These are phyloP conservation scores for Allobates femoralis DNA, from an alignment of 2,797 vertebrate genomes.

Conservation along the genomic window DNA sequence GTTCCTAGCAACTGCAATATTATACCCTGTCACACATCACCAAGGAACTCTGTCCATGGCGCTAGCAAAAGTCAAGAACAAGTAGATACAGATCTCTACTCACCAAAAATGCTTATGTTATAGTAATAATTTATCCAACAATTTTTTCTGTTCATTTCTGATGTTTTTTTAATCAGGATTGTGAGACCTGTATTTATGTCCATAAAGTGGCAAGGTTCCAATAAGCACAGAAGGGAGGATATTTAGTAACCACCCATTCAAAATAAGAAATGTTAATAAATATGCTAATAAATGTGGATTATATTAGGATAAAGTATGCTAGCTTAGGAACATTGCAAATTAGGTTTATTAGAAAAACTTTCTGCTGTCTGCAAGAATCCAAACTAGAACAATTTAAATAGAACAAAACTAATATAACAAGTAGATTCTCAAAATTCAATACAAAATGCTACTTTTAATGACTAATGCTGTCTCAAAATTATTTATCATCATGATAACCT, in stretches of 20 bases:
- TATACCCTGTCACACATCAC: conserved; percentile 1
- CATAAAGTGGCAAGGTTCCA: no score
- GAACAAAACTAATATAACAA: no score
- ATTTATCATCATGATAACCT: no score
- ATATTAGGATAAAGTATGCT: not conserved
- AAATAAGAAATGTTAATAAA: not conserved
- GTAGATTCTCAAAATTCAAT: no score
- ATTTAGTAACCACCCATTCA: no score
- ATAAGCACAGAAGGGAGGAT: no score
- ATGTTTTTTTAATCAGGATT: not conserved
- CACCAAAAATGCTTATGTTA: not conserved
- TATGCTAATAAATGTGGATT: not conserved
- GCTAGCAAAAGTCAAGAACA: not conserved
- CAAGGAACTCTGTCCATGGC: not conserved
- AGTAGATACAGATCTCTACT: not conserved
- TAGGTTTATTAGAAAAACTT: no score
- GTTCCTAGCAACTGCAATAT: not conserved
- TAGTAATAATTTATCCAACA: not conserved
- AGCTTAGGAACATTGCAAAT: not conserved
- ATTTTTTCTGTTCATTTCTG: not conserved
- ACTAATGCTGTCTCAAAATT: no score
- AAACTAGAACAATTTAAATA: no score
- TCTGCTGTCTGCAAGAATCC: no score
- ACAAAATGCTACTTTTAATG: no score
- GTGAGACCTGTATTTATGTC: no score